Evolutionary conservation across 2,888 invertebrate genomes (phyloP), one percentile per base, ranked within the genome.

Genomic region (Hydraecia micacea): DNA sequence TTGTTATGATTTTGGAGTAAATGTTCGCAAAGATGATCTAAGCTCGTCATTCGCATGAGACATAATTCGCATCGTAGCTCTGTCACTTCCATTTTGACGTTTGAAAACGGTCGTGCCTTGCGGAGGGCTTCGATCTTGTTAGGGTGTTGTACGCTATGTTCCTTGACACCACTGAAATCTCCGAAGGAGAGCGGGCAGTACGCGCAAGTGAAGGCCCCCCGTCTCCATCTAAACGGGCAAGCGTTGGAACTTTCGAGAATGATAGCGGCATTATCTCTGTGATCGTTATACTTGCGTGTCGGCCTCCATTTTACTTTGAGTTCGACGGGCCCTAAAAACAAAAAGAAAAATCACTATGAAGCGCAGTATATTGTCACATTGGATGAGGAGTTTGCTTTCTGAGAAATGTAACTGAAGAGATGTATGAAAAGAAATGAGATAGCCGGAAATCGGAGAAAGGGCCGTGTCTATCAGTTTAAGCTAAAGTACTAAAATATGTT

Each of bases 211-310:
- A 95, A 97, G 6, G 91, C 85, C 0, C 96, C 96, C 15, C 95
- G 91, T 62, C 92, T 93, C 95, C 95, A 96, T 81, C 96, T 92
- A 89, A 97, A 97, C 0, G 96, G 96, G 79, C 94, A 93, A 49
- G 91, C 93, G 90, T 95, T 96, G 58, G 96, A 96, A 89, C 90
- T 94, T 89, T 95, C 94, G 79, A 96, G 90, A 76, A 96, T 93
- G 77, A 95, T 90, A 62, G 93, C 94, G 73, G 96, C 96, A 88
- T 96, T 96, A 92, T 94, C 94, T 91, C 96, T 95, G 88, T 94
- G 94, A 93, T 96, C 95, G 86, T 94, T 91, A 93, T 90, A 95
- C 93, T 94, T 94, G 91, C 94, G 93, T 87, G 89, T 92, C 88
- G 94, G 92, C 91, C 91, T 95, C 95, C 95, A 95, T 91, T 93